Base-by-base conservation (phyloP, 2,888 invertebrate species). In the Lasioglossum malachurum region DNA sequence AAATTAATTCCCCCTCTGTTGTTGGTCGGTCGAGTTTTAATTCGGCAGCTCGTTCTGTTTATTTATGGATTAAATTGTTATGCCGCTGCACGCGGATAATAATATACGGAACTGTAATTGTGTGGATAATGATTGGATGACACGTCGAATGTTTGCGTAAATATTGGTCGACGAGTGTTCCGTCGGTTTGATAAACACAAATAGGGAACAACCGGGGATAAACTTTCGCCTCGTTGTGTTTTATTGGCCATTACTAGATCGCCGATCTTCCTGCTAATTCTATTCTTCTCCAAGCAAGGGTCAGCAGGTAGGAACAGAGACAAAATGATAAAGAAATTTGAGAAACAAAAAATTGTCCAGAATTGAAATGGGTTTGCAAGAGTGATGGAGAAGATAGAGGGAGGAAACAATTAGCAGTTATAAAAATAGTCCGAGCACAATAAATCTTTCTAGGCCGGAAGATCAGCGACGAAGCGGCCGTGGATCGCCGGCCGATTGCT, bases 11-110 rank as follows among this genome's bases (percentile, higher is more conserved):
- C 19, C 35, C 53, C 7, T n/a, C 19, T 8, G 23, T 8, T n/a
- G 8, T 67, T 10, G 67, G 19, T 35, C 35, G 8, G 67, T 35
- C 67, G 19, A 67, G 67, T 67, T 67, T 67, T 67, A 35, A 35
- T 67, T 67, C 35, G 35, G 8, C 27, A 23, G 8, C 67, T 10
- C 10, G 10, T 31, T 35, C 19, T 23, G 67, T 35, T 67, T 67
- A 67, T 67, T 35, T 35, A 35, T 23, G 67, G 67, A 67, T 35
- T 67, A 35, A 67, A 67, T 67, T 67, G 67, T 67, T 67, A 67
- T 10, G 35, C 35, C 23, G 35, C 67, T 19, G 35, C 31, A 1
- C 67, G 19, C 67, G 67, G 35, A 67, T 67, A 35, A 35, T 23
- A 35, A 67, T 67, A 67, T 23, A 67, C 35, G 35, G 35, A 67